These are phyloP conservation scores for Puntigrus tetrazona DNA, from an alignment of 2,113 vertebrate species.

Conservation along the genomic window DNA sequence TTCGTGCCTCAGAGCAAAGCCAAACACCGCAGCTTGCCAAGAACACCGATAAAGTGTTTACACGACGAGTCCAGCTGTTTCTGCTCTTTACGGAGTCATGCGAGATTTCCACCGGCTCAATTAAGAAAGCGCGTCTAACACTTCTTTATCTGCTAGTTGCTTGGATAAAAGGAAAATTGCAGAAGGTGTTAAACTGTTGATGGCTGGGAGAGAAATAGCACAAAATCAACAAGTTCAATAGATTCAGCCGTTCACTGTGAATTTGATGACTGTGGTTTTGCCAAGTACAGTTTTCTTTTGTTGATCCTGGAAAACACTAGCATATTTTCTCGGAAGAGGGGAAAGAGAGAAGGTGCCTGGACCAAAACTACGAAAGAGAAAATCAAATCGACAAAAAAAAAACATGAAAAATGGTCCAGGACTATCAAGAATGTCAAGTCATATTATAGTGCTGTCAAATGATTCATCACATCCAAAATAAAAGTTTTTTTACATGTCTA, in stretches of 20 bases:
- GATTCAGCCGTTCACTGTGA: background rate
- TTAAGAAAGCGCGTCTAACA: background rate
- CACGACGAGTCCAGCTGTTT: background rate
- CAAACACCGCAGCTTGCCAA: background rate
- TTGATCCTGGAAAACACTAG: background rate
- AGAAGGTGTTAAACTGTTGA: background rate
- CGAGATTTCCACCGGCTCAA: background rate
- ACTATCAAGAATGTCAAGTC: background rate
- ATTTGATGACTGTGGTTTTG: background rate
- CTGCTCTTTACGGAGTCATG: background rate
- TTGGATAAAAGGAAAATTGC: background rate
- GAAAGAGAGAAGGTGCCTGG: background rate
- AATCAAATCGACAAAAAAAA: background rate
- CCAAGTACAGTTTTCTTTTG: background rate
- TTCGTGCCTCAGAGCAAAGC: background rate
- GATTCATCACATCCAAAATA: too few relatives aligned
- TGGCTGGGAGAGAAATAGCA: background rate
- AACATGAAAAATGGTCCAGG: background rate
- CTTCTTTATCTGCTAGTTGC: background rate
- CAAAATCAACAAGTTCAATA: background rate
- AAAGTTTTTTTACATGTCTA: too few relatives aligned
- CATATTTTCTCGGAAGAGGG: background rate
- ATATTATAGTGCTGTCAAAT: too few relatives aligned
- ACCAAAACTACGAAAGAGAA: background rate
- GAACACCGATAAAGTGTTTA: background rate